Evolutionary conservation across 2,797 vertebrate species (phyloP).

Genomic region (Ctenosaura bakeri): DNA sequence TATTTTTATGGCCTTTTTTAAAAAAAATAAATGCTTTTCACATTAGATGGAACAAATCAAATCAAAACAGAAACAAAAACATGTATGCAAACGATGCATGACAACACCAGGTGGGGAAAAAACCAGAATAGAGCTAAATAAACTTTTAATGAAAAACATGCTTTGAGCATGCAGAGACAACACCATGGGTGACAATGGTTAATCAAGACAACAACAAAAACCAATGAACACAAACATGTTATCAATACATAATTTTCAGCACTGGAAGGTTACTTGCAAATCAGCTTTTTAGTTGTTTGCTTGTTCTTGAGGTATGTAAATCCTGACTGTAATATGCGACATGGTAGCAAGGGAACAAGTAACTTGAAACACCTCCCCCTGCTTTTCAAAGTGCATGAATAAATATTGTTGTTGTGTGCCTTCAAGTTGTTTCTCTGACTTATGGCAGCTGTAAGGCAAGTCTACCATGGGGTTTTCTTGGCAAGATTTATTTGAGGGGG

Average conservation of each 20-base stretch:
- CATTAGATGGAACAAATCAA: conserved; percentile 79
- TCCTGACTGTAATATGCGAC: conserved; percentile 76
- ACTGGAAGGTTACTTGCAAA: conserved; percentile 76
- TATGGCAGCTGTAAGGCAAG: too few relatives aligned
- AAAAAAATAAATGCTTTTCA: conserved; percentile 68
- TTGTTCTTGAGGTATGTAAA: conserved; percentile 69
- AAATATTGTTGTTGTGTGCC: conserved; percentile 43
- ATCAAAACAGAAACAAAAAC: conserved; percentile 62
- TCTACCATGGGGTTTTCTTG: too few relatives aligned
- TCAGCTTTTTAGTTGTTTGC: conserved; percentile 74
- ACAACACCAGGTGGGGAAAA: conserved; percentile 71
- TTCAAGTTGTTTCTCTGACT: too few relatives aligned
- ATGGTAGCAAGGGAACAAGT: conserved; percentile 68
- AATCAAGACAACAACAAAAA: conserved; percentile 72
- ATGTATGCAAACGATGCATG: conserved; percentile 76
- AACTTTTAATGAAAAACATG: conserved; percentile 82
- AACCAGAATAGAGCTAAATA: conserved; percentile 79
- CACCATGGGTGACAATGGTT: conserved; percentile 76
- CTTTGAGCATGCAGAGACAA: conserved; percentile 81
- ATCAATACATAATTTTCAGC: conserved; percentile 50
- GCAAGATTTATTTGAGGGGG: too few relatives aligned
- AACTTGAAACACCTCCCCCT: conserved; percentile 65
- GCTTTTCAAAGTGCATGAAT: conserved; percentile 72
- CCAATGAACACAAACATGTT: conserved; percentile 66
- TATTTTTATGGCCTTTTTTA: conserved; percentile 76